These are phyloP conservation scores for Lophotis ruficrista DNA, from an alignment of 2,113 vertebrate genomes.

Conservation along the genomic window DNA sequence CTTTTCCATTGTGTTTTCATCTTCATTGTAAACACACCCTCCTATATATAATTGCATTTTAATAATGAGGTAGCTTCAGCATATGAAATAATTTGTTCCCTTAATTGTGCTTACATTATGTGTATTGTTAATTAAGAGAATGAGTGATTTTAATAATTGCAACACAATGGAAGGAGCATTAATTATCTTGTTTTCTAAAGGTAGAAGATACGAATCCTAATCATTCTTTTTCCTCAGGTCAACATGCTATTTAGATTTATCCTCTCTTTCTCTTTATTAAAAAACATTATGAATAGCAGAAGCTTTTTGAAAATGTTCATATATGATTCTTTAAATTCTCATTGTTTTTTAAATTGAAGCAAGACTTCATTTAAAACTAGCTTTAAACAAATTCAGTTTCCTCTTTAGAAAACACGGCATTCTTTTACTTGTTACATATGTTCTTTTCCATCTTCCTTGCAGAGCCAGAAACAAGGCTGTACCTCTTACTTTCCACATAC, in stretches of 20 bases:
- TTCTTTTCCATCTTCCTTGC: not conserved
- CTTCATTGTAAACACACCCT: not conserved
- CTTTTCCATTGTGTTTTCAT: not conserved
- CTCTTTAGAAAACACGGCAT: not conserved
- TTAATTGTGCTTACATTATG: not conserved
- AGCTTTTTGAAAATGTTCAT: not conserved
- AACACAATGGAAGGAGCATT: not conserved
- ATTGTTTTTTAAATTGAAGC: not conserved
- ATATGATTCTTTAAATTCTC: not conserved
- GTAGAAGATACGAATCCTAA: not conserved
- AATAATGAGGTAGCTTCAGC: not conserved
- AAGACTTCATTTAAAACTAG: not conserved
- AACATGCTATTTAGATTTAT: not conserved
- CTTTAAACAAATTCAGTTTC: not conserved
- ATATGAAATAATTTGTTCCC: not conserved
- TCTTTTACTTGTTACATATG: not conserved
- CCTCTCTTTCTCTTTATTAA: not conserved
- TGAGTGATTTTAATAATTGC: not conserved
- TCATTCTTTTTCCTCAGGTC: not conserved
- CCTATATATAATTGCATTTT: not conserved
- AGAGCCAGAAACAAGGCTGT: not conserved
- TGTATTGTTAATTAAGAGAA: not conserved
- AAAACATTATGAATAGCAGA: not conserved
- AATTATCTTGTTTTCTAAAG: not conserved
- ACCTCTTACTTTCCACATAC: not conserved